Evolutionary conservation across 2,113 vertebrate genomes (phyloP), one percentile per base, ranked within the genome.

Genomic region (Nicator chloris): DNA sequence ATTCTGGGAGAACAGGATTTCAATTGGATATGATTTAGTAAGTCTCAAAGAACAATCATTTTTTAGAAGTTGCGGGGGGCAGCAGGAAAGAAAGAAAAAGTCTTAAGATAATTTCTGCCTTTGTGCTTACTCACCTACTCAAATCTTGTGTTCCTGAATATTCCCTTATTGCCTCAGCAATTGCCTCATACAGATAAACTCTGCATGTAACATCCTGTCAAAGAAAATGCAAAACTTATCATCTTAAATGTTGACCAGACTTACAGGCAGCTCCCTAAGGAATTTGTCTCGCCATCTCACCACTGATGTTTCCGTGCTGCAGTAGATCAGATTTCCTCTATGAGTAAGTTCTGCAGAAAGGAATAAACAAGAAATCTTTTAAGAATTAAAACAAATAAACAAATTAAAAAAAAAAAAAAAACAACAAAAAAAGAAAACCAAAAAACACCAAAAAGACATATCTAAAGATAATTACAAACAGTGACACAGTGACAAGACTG

Each of bases 201-300:
- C 88, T 88, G 72, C 2, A 0, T 89, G 94, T 35, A 95, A 95
- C 79, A 96, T 96, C 95, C 92, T 96, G 92, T 28, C 72, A 88
- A 88, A 83, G 72, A 88, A 92, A 83, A 95, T 11, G 71, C 31
- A 88, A 75, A 87, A 92, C 92, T 92, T 96, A 92, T 95, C 92
- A 93, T 95, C 95, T 88, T 81, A 88, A 81, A 86, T 50, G 76
- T 83, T 94, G 82, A 68, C 87, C 80, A 78, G 79, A 96, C 96
- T 96, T 95, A 97, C 96, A 90, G 57, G 72, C 85, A 95, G 64
- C 20, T 96, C 88, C 88, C 94, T 86, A 75, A 81, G 93, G 96
- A 94, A 86, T 96, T 84, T 73, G 88, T 94, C 90, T 86, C 33
- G 14, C 42, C 23, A 24, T 92, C 72, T 61, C 79, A 83, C 71